A percentile compares a stretch with the other conserved stretches of the same genome.
Conservation (phyloP, 2,113 vertebrate species). For the Chionomys nivalis region DNA sequence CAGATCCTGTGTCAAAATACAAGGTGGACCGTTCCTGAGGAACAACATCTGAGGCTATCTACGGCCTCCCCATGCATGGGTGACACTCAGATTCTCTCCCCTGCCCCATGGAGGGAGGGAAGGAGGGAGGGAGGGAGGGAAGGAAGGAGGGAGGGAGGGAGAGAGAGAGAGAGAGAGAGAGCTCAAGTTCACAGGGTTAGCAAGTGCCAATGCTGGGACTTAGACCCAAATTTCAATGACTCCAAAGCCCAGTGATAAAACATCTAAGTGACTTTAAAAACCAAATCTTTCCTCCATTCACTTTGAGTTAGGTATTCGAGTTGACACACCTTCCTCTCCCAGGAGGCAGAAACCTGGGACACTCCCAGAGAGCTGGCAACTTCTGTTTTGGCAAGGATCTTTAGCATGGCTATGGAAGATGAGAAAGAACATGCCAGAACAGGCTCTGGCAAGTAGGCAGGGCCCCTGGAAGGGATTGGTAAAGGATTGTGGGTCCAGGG, state of each 20-base stretch:
- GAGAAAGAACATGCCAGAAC: conserved; percentile 47
- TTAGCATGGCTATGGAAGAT: conserved; percentile 36
- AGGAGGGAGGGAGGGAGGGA: not conserved
- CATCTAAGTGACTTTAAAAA: conserved; percentile 33
- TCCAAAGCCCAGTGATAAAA: conserved; percentile 13
- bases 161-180: not conserved
- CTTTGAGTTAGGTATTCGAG: not conserved
- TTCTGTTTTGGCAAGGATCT: conserved; percentile 49
- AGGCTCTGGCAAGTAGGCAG: conserved; percentile 29
- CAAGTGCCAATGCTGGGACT: not conserved
- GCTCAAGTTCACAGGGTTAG: not conserved
- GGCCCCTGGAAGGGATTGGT: not conserved
- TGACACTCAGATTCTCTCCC: not conserved
- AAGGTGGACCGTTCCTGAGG: not conserved
- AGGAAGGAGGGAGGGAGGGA: not conserved
- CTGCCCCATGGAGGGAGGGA: not conserved
- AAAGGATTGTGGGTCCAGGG: not conserved
- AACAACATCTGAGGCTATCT: not conserved
- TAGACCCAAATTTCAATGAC: not conserved
- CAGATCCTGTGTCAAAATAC: not conserved
- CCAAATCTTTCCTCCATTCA: not conserved
- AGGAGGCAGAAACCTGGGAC: conserved; percentile 59
- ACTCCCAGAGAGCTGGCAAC: conserved; percentile 63
- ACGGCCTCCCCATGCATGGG: not conserved
- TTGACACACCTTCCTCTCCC: conserved; percentile 23